Conservation (phyloP, 2,888 invertebrate genomes). For the Crossocerus cetratus region DNA sequence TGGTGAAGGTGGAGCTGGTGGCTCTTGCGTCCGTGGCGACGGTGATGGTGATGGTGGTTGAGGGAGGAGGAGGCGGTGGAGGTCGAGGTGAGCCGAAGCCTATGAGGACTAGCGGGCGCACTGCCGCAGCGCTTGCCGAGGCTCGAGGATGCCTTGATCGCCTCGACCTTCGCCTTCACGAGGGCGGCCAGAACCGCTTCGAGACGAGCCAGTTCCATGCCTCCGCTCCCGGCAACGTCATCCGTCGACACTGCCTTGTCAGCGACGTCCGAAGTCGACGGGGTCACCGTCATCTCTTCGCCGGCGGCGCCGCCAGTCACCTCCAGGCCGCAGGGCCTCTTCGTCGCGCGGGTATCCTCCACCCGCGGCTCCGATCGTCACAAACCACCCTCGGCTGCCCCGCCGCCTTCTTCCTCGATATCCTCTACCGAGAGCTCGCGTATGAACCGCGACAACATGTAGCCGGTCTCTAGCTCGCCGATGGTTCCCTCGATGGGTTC, state of each 20-base stretch:
- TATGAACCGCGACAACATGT: constrained; percentile 53
- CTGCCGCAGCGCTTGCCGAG: constrained; percentile 77
- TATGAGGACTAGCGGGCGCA: constrained; percentile 76
- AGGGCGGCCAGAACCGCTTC: constrained; percentile 85
- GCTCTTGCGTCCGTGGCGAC: constrained; percentile 56
- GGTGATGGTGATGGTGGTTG: constrained; percentile 67
- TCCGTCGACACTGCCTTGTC: constrained; percentile 87
- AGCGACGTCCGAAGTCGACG: constrained; percentile 78
- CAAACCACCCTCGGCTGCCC: constrained; percentile 24
- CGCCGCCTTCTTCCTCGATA: constrained; percentile 25
- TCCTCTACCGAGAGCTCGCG: constrained; percentile 43
- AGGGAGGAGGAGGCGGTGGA: constrained; percentile 77
- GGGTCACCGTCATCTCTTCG: constrained; percentile 72
- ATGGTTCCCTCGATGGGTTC: too few species aligned
- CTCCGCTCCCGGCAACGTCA: constrained; percentile 67
- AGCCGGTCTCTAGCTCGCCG: constrained; percentile 26
- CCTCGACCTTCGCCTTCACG: constrained; percentile 85
- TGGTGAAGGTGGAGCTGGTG: constrained; percentile 56
- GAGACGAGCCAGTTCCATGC: constrained; percentile 81
- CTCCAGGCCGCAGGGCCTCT: background rate
- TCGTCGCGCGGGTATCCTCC: constrained; percentile 36
- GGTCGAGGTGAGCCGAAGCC: constrained; percentile 76
- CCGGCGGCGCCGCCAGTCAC: constrained; percentile 20
- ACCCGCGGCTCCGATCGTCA: constrained; percentile 51
- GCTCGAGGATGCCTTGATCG: constrained; percentile 78